Evolutionary conservation across 2,797 vertebrate species (phyloP), one percentile per base, ranked within the genome.

Genomic region (Oryzias dopingdopingensis): DNA sequence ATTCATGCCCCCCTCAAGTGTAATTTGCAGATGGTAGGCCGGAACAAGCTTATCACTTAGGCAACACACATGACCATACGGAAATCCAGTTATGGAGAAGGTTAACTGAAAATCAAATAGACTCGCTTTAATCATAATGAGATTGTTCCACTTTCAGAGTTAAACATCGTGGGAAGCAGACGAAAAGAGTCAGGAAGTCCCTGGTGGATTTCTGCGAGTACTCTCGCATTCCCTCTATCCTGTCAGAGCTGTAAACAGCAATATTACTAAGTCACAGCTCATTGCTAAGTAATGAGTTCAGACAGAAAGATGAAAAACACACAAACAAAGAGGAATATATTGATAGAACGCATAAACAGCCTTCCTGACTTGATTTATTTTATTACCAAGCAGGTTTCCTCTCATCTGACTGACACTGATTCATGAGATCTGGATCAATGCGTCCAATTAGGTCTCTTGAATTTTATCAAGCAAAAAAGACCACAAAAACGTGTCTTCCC

Each of bases 361-460:
- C 60, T 42, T 43, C 23, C 56, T 81, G 75, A 84, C 73, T 78
- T 81, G 49, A 67, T 82, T 75, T 63, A 65, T 62, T 74, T 45
- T 61, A 55, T 81, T 78, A 74, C 55, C 62, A 76, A 74, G 67
- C 71, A 80, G 71, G 65, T 76, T 70, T 62, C 32, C 40, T 60
- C 60, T 65, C 60, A 49, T 58, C 65, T 51, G 50, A 52, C 62
- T 52, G 52, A 56, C 14, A 59, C 65, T 78, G 67, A 80, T 72
- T 79, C 76, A 67, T 61, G 52, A 63, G 40, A 67, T 61, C 43
- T 61, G 55, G 62, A 80, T 83, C 68, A n/a, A 86, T 85, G 57
- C 53, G 59, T 54, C 68, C 65, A 74, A 78, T 83, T 72, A 77
- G 63, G 20, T 59, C 53, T 76, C 52, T 44, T 56, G 59, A 58